Conservation (phyloP, 2,888 invertebrate genomes). For the Dicyrtomina minuta region DNA sequence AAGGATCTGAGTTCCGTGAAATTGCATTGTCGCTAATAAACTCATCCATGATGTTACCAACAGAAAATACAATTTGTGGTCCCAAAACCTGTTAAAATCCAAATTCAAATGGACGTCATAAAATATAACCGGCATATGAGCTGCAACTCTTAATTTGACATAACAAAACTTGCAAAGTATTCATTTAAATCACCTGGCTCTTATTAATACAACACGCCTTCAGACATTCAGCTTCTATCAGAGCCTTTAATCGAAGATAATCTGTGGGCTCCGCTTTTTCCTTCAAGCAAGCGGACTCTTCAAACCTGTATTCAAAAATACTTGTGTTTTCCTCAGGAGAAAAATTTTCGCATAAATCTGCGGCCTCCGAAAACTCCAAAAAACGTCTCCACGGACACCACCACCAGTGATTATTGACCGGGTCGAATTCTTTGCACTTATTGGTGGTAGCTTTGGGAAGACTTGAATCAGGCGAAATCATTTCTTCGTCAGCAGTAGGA, state of each 20-base stretch:
- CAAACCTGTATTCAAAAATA: slow-evolving; percentile 21
- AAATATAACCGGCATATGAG: background rate
- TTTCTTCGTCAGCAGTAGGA: background rate
- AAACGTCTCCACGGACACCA: slow-evolving; percentile 31
- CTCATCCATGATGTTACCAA: slow-evolving; percentile 12
- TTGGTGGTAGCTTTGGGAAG: background rate
- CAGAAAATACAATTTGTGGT: background rate
- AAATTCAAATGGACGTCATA: background rate
- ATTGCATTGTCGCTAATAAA: background rate
- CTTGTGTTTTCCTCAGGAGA: background rate
- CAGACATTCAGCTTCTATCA: slow-evolving; percentile 5
- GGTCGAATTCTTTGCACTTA: slow-evolving; percentile 1
- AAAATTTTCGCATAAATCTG: background rate
- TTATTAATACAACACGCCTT: background rate
- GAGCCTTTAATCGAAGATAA: slow-evolving; percentile 10
- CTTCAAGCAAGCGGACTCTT: slow-evolving; percentile 13
- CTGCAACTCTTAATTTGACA: background rate
- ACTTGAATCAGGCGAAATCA: background rate
- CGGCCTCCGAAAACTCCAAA: slow-evolving; percentile 22
- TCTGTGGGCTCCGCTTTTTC: background rate
- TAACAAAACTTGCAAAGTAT: background rate
- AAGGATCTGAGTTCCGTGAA: too few species aligned
- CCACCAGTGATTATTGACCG: slow-evolving; percentile 29
- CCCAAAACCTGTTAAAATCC: background rate
- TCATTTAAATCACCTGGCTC: background rate